Conservation (phyloP, 2,797 vertebrate genomes). For the Chelonia mydas region DNA sequence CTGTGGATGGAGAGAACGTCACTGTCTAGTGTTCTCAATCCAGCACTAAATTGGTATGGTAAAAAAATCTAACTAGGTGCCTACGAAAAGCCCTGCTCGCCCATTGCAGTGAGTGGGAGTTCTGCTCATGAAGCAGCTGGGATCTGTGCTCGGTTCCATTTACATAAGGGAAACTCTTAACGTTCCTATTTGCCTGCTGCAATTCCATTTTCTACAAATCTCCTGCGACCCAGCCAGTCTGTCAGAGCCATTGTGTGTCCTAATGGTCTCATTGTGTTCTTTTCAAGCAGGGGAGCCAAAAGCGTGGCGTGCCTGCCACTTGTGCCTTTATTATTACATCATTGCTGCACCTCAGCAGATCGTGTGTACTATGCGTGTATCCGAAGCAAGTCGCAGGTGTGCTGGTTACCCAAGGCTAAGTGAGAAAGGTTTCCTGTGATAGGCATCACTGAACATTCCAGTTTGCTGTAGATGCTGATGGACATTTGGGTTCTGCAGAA, state of each 20-base stretch:
- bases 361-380: accelerated
- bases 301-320: accelerated
- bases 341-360: neutral
- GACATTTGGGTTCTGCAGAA: neutral
- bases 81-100: neutral
- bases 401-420: accelerated
- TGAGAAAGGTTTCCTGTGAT: neutral
- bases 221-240: neutral
- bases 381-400: accelerated
- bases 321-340: neutral
- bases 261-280: neutral
- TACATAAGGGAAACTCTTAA: neutral
- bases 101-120: accelerated
- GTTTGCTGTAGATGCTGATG: neutral
- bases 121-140: neutral
- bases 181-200: neutral
- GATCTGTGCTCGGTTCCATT: neutral
- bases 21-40: neutral
- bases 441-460: neutral
- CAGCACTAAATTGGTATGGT: neutral
- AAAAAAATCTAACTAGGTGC: neutral
- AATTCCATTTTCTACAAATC: neutral
- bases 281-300: neutral
- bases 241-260: neutral
- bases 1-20: neutral